Conservation (phyloP, 2,113 vertebrate species). For the Sclerurus mexicanus region DNA sequence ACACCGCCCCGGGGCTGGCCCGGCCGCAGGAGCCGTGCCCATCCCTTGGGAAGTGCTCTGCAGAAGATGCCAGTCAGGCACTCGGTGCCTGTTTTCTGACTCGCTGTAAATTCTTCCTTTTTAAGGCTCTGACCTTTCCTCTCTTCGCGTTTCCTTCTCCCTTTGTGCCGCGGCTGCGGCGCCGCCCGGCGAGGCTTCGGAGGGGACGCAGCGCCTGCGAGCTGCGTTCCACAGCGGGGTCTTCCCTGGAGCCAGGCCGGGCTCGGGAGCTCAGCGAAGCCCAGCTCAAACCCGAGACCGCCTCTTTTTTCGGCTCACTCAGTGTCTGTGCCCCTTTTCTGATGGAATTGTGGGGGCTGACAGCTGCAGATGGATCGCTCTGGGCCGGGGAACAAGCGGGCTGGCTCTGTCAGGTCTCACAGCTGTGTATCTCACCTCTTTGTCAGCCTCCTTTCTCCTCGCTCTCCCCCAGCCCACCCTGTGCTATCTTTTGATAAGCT, state of each 20-base stretch:
- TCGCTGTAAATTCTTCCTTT: conserved; percentile 24
- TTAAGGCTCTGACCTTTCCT: conserved; percentile 5
- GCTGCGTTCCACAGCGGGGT: neutral
- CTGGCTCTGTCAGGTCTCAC: conserved; percentile 26
- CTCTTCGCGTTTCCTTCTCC: conserved; percentile 2
- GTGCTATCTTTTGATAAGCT: conserved; percentile 68
- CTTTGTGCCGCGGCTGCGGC: neutral
- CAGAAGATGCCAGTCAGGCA: conserved; percentile 6
- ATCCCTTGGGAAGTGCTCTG: neutral
- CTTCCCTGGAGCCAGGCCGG: neutral
- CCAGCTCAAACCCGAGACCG: neutral
- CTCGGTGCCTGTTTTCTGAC: conserved; percentile 17
- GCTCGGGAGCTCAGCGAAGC: neutral
- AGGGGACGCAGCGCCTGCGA: neutral
- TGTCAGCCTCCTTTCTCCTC: conserved; percentile 54
- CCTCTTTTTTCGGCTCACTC: neutral
- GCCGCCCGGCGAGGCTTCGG: neutral
- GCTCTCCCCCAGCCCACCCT: conserved; percentile 57
- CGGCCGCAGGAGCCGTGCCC: neutral
- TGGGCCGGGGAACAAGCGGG: neutral
- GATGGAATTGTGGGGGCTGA: neutral
- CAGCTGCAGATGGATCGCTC: conserved; percentile 27
- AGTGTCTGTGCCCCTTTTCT: neutral
- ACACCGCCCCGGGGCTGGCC: neutral
- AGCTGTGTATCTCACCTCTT: conserved; percentile 62